Base-by-base conservation (phyloP, 2,113 vertebrate species). In the Ptilorrhoa leucosticta region DNA sequence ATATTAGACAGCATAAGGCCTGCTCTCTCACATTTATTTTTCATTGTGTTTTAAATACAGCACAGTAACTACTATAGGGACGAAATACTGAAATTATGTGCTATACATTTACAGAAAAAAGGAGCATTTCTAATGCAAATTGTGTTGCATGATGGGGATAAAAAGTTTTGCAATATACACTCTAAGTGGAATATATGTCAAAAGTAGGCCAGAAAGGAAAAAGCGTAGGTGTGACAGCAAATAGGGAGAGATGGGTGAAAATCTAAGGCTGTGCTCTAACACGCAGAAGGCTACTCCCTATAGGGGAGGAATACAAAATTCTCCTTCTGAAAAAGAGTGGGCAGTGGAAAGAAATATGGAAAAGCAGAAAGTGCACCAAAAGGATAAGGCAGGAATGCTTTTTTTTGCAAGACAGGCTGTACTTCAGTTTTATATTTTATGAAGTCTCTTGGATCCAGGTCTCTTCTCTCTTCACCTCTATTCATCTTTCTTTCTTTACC, bases 361-460 rank as follows among this genome's bases (percentile, higher is more conserved):
- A 77, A 95, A 96, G 33, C 28, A 92, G 68, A 80, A 80, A 95
- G 61, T 83, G 63, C 56, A 89, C 45, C 50, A 66, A 93, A 93
- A 82, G n/a, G 12, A 44, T 84, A 78, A 80, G 33, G 45, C 6
- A 63, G 27, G 35, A 73, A 70, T 64, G 17, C 10, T 90, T 82
- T 69, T 39, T 31, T 60, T 60, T 37, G 13, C 45, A 83, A 40
- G n/a, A 35, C 9, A 50, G 30, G 14, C 9, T 65, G 6, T 53
- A 47, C 54, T 84, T 76, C 45, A 82, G 45, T 44, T 87, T 85
- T 65, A 23, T 44, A 26, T 85, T 88, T 94, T 78, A 76, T 70
- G 40, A 88, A 86, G 45, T 10, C 11, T 39, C 45, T 42, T 60
- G 33, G 53, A 91, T 72, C 51, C 3, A 1, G 3, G 21, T n/a